Evolutionary conservation across 2,797 vertebrate genomes (phyloP).

Genomic region (Anniella stebbinsi): DNA sequence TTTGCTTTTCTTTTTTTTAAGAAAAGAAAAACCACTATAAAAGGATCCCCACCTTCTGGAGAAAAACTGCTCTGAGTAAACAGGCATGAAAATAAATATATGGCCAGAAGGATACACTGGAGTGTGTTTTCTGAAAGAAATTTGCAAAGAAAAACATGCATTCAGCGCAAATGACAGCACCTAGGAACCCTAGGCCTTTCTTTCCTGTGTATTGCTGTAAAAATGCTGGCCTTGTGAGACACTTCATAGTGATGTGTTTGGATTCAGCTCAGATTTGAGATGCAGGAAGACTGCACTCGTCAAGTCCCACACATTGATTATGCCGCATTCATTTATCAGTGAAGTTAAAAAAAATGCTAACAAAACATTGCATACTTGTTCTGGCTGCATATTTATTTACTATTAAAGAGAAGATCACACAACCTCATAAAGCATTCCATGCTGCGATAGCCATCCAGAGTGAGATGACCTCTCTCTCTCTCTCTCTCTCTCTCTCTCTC

Average conservation of each 20-base stretch:
- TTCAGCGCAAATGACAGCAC: background rate
- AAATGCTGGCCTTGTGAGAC: background rate
- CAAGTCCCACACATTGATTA: background rate
- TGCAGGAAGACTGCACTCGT: background rate
- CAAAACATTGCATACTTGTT: background rate
- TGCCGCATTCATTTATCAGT: background rate
- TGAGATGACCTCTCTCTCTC: background rate
- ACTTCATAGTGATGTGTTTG: background rate
- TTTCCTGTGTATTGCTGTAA: background rate
- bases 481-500: too few species aligned
- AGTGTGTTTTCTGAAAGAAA: conserved; percentile 39
- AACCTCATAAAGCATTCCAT: background rate
- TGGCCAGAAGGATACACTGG: conserved; percentile 35
- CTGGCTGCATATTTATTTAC: background rate
- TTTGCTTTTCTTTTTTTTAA: conserved; percentile 52
- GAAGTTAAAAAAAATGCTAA: background rate
- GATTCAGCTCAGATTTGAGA: background rate
- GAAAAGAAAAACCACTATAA: conserved; percentile 61
- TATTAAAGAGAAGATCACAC: background rate
- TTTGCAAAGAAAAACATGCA: conserved; percentile 1
- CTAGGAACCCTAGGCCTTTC: background rate
- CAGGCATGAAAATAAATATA: conserved; percentile 37
- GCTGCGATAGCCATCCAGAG: too few species aligned
- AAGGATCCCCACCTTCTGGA: conserved; percentile 61
- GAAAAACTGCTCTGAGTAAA: conserved; percentile 65